A percentile compares a stretch with the other conserved stretches of the same genome.
These are phyloP conservation scores for Tenthredo amoena DNA, from an alignment of 2,888 invertebrate genomes.

Conservation along the genomic window DNA sequence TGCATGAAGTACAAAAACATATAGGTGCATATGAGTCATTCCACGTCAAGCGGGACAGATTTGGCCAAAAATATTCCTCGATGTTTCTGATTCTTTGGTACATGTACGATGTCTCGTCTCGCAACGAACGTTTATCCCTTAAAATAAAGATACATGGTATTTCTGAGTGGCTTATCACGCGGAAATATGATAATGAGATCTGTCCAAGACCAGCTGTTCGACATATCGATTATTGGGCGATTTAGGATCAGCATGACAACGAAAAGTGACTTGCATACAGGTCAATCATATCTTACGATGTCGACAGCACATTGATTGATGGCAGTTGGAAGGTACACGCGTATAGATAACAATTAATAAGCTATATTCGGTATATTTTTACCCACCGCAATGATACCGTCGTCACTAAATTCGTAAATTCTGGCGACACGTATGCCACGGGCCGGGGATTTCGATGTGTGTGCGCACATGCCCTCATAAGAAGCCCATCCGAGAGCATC, in stretches of 20 bases:
- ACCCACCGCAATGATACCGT: not conserved
- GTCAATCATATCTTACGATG: not conserved
- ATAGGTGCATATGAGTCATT: not conserved
- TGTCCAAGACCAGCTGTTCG: not conserved
- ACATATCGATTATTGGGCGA: not conserved
- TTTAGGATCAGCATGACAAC: not conserved
- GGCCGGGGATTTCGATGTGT: too few relatives aligned
- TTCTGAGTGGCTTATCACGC: not conserved
- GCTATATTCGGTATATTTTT: not conserved
- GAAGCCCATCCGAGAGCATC: too few relatives aligned
- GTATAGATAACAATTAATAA: not conserved
- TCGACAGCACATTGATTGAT: not conserved
- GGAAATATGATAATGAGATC: not conserved
- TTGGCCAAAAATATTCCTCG: too few relatives aligned
- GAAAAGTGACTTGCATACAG: not conserved
- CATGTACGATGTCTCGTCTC: constrained; percentile 60
- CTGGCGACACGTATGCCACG: not conserved
- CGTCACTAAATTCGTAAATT: not conserved
- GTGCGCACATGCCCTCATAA: too few relatives aligned
- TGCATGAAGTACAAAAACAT: not conserved
- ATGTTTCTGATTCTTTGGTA: too few relatives aligned
- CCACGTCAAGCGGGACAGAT: too few relatives aligned
- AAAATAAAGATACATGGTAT: not conserved
- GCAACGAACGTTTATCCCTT: not conserved
- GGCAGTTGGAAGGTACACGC: not conserved